Percentiles rank a stretch among this genome's conserved stretches.
Evolutionary conservation across 2,113 vertebrate genomes (phyloP).

Genomic region (Eurystomus gularis): DNA sequence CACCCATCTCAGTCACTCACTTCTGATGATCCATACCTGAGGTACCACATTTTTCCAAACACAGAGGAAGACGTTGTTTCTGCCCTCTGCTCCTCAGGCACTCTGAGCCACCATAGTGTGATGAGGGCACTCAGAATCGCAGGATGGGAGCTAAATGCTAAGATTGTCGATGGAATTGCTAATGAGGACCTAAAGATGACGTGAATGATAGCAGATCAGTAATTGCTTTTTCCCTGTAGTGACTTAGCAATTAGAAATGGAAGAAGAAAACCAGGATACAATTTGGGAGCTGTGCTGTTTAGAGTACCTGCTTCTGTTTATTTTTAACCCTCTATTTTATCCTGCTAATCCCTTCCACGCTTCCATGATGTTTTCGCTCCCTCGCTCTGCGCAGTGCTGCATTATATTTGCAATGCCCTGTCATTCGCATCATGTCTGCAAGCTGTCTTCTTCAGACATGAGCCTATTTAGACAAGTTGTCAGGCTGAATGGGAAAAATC

Average conservation of each 20-base stretch:
- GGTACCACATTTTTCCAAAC: background rate
- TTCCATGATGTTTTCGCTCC: background rate
- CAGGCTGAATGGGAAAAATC: constrained; percentile 69
- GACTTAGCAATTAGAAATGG: constrained; percentile 42
- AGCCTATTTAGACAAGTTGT: constrained; percentile 76
- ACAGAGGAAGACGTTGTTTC: background rate
- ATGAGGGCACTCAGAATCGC: background rate
- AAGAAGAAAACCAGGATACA: constrained; percentile 18
- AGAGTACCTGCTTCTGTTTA: background rate
- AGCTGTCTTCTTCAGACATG: constrained; percentile 69
- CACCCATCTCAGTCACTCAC: background rate
- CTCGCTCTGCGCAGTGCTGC: background rate
- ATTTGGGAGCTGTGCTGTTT: constrained; percentile 1
- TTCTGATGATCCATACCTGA: background rate
- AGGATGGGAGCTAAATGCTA: background rate
- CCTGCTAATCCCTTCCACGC: background rate
- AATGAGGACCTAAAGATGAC: constrained; percentile 38
- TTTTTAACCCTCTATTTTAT: constrained; percentile 57
- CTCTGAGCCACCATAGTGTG: background rate
- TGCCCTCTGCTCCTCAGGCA: background rate
- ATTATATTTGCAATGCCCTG: constrained; percentile 62
- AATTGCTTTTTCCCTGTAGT: constrained; percentile 38
- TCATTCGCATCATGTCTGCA: constrained; percentile 58
- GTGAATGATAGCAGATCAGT: constrained; percentile 30
- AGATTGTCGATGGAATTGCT: constrained; percentile 7